Conservation (phyloP, 2,113 vertebrate species). For the Grus americana region DNA sequence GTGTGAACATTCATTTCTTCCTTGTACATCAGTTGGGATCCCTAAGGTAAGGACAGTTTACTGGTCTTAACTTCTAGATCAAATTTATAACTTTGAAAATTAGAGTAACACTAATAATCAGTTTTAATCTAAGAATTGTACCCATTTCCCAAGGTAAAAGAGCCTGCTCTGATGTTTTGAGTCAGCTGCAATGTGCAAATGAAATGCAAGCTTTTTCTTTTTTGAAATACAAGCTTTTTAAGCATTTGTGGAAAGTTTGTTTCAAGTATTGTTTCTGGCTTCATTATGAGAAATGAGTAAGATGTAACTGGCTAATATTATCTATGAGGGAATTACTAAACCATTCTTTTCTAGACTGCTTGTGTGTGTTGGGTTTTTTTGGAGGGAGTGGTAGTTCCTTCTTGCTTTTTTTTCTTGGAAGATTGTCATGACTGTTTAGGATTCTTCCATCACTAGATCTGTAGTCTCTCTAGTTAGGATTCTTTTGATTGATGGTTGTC, state of each 20-base stretch:
- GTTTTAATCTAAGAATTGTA: neutral
- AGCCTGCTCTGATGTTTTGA: neutral
- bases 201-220: neutral
- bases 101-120: neutral
- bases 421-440: neutral
- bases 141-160: neutral
- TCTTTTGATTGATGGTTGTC: neutral
- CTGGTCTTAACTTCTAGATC: neutral
- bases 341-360: neutral
- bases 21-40: slow-evolving; percentile 86
- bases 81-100: neutral
- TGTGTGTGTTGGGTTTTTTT: neutral
- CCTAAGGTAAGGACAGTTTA: slow-evolving; percentile 81
- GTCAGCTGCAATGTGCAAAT: neutral
- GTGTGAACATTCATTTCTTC: slow-evolving; percentile 94
- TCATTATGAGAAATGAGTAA: neutral
- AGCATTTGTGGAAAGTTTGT: neutral
- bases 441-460: neutral
- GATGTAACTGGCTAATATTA: neutral
- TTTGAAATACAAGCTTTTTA: neutral
- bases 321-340: neutral
- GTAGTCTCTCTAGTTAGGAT: neutral
- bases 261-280: neutral
- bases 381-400: neutral
- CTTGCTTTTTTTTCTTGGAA: neutral